These are phyloP conservation scores for Pantherophis guttatus DNA, from an alignment of 2,113 vertebrate species.

Conservation along the genomic window DNA sequence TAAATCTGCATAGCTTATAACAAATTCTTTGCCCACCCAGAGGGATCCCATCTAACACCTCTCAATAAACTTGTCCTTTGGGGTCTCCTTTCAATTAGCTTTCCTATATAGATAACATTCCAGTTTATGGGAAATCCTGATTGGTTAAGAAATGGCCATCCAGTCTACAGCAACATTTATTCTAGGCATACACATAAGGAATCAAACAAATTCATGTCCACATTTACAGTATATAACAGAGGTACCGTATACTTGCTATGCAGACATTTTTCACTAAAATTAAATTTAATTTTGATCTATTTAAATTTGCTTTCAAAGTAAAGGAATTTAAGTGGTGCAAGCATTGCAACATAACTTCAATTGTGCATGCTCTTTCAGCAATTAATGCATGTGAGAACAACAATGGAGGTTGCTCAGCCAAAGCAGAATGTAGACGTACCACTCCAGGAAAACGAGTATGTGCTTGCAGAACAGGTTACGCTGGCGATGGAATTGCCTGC, in stretches of 20 bases:
- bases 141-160: not conserved
- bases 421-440: constrained; percentile 82
- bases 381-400: constrained; percentile 74
- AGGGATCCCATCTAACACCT: not conserved
- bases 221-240: not conserved
- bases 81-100: not conserved
- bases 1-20: not conserved
- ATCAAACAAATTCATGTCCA: not conserved
- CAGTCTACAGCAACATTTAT: not conserved
- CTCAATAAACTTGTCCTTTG: not conserved
- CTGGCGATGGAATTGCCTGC: constrained; percentile 86
- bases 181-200: not conserved
- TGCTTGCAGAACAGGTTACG: constrained; percentile 73
- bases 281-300: not conserved
- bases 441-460: constrained; percentile 78
- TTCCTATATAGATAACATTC: not conserved
- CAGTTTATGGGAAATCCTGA: not conserved
- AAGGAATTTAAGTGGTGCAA: not conserved
- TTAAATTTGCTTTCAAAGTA: not conserved
- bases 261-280: not conserved
- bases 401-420: constrained; percentile 83
- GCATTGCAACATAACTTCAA: not conserved
- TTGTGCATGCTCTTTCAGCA: constrained; percentile 61
- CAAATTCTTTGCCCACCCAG: not conserved
- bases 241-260: not conserved